A percentile compares a stretch with the other conserved stretches of the same genome.
phyloP scores from a whole-genome alignment of 2,888 invertebrate species.

The Pristionchus fissidentatus region DNA sequence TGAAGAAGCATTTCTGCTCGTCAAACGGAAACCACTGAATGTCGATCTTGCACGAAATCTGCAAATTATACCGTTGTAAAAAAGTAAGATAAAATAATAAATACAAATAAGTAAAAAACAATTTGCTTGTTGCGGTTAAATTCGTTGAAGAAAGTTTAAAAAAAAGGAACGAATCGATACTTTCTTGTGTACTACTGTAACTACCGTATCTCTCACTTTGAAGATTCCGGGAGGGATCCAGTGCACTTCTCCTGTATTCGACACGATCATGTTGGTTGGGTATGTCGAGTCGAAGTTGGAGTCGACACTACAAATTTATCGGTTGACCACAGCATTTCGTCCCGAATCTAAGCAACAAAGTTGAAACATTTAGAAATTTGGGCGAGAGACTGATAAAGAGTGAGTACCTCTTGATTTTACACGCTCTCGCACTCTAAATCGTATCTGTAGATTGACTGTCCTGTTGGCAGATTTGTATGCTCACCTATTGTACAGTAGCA shows the following conservation, averaged over 20 bases:
- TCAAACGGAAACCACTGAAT: conserved; percentile 74
- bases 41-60: conserved; percentile 82
- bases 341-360: background rate
- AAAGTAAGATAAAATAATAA: background rate
- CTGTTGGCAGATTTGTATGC: background rate
- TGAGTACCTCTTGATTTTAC: background rate
- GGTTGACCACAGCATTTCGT: background rate
- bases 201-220: conserved; percentile 52
- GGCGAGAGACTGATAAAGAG: background rate
- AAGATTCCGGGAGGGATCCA: conserved; percentile 89
- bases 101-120: background rate
- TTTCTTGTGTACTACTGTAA: background rate
- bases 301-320: conserved; percentile 76
- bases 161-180: background rate
- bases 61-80: conserved; percentile 61
- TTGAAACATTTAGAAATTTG: background rate
- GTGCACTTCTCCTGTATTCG: conserved; percentile 92
- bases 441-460: conserved; percentile 46
- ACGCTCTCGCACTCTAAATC: background rate
- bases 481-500: conserved; percentile 66
- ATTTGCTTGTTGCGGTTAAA: background rate
- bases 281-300: conserved; percentile 78
- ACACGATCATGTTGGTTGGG: conserved; percentile 81
- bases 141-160: too few relatives aligned
- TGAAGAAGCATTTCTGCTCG: conserved; percentile 82